phyloP scores from a whole-genome alignment of 2,113 vertebrate genomes.

The Perognathus longimembris region DNA sequence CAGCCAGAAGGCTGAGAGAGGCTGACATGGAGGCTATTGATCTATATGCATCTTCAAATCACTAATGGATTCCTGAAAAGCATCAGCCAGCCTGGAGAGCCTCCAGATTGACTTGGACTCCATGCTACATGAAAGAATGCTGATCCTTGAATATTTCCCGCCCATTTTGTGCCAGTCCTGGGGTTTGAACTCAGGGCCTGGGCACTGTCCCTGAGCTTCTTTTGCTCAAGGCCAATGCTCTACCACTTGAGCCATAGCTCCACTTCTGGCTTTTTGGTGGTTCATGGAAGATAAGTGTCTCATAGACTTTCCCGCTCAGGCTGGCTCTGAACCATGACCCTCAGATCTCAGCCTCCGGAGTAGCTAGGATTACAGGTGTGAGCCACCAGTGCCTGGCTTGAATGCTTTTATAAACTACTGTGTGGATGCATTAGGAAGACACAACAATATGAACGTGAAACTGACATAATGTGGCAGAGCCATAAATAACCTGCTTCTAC shows the following conservation, averaged over 20 bases:
- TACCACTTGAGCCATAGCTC: too few species aligned
- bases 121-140: background rate
- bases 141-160: background rate
- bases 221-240: too few species aligned
- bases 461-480: accelerated
- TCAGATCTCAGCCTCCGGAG: too few species aligned
- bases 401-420: background rate
- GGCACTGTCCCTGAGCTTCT: too few species aligned
- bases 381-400: background rate
- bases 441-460: background rate
- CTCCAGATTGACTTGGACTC: background rate
- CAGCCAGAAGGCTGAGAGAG: background rate
- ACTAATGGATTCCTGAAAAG: background rate
- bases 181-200: too few species aligned
- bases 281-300: too few species aligned
- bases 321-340: too few species aligned
- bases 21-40: background rate
- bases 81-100: background rate
- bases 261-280: too few species aligned
- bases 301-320: too few species aligned
- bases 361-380: too few species aligned
- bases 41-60: background rate
- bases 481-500: background rate
- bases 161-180: too few species aligned
- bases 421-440: background rate